Evolutionary conservation across 2,888 invertebrate genomes (phyloP).

Genomic region (Coleophora flavipennella): DNA sequence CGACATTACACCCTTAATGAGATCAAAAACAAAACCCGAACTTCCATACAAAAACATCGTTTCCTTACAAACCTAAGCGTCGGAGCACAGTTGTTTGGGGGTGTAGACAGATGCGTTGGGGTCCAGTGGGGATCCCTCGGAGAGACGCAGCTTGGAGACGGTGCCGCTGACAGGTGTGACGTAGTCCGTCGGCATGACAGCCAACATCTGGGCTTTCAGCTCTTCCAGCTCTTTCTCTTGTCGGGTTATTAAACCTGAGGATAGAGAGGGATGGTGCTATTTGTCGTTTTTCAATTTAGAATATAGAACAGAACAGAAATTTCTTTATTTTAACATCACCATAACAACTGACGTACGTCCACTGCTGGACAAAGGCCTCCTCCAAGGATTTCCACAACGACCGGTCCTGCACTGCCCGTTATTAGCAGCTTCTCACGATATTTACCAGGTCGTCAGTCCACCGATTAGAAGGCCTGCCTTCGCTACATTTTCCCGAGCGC

Average conservation of each 20-base stretch:
- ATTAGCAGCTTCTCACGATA: no score
- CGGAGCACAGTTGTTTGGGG: slow-evolving; percentile 76
- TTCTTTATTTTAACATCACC: no score
- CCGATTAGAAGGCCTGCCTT: no score
- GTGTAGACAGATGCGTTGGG: slow-evolving; percentile 95
- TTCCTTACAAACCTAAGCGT: slow-evolving; percentile 30
- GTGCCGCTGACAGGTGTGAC: slow-evolving; percentile 24
- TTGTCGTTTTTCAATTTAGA: no score
- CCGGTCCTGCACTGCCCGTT: no score
- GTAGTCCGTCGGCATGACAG: slow-evolving; percentile 86
- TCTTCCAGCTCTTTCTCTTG: slow-evolving; percentile 94
- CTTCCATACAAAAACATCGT: slow-evolving; percentile 44
- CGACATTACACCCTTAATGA: background rate
- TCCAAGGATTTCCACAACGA: no score
- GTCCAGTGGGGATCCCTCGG: slow-evolving; percentile 75
- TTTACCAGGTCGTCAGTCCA: no score
- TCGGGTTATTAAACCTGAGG: slow-evolving; percentile 81
- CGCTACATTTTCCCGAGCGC: no score
- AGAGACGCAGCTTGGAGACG: slow-evolving; percentile 41
- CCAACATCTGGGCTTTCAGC: slow-evolving; percentile 93
- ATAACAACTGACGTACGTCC: no score
- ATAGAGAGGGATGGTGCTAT: background rate
- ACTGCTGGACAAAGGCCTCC: no score
- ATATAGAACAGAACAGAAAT: no score
- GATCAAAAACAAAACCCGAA: slow-evolving; percentile 17